These are phyloP conservation scores for Microplitis demolitor DNA, from an alignment of 1,140 invertebrate genomes.

Conservation along the genomic window DNA sequence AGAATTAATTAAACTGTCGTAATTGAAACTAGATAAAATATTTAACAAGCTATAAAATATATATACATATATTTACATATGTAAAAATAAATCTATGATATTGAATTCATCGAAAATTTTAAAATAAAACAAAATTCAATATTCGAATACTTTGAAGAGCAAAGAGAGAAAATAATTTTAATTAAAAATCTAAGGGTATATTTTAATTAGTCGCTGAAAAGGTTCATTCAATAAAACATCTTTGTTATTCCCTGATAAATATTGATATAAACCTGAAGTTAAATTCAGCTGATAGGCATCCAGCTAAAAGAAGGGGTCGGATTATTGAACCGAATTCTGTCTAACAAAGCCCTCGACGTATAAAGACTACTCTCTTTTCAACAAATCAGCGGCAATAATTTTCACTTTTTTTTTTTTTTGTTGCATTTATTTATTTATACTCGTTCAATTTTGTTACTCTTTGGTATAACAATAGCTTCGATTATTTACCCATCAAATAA, in stretches of 20 bases:
- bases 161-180: not conserved
- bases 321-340: too few relatives aligned
- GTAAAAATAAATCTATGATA: too few relatives aligned
- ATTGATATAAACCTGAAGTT: too few relatives aligned
- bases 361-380: too few relatives aligned
- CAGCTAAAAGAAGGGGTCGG: too few relatives aligned
- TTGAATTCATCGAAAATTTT: too few relatives aligned
- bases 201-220: not conserved
- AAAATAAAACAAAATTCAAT: not conserved
- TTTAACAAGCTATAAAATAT: too few relatives aligned
- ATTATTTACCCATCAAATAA: conserved; percentile 1
- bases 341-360: too few relatives aligned
- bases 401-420: not conserved
- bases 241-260: too few relatives aligned
- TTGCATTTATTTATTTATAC: not conserved
- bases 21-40: not conserved
- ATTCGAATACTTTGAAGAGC: not conserved
- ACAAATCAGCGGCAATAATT: not conserved
- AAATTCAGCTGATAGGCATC: too few relatives aligned
- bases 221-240: not conserved
- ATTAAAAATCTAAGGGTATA: not conserved
- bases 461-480: conserved; percentile 6
- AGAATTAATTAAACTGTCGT: conserved; percentile 5
- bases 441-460: not conserved
- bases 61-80: too few relatives aligned